Base-by-base conservation (phyloP, 2,888 invertebrate species). In the Mythimna pallens region DNA sequence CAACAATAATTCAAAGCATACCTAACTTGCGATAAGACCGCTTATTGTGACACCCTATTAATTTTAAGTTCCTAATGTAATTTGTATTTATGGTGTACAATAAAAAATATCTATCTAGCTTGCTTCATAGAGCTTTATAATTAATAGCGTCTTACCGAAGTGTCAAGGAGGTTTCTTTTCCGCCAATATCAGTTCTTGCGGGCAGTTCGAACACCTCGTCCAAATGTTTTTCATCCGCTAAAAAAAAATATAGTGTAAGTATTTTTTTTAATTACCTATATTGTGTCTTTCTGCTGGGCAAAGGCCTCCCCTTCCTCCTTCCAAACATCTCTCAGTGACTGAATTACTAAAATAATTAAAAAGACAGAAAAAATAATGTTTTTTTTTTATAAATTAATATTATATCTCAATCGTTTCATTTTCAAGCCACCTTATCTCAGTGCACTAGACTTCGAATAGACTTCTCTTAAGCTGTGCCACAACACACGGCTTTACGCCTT, bases 151-250 rank as follows among this genome's bases (percentile, higher is more conserved):
- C 47, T 76, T 78, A 95, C 95, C 95, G 92, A 8, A 98, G 93
- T 0, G 97, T 93, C 70, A 98, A 91, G 22, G 94, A 92, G 1
- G 90, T 92, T 66, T 97, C 96, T 5, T 89, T 92, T 8, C 98
- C 98, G 3, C 98, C 98, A 82, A 98, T 98, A 86, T 93, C 97
- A 1, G 98, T 98, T 73, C 97, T 97, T 1, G 96, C 95, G 1
- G 98, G 98, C 69, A 98, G 92, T 83, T 97, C 97, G 88, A 98
- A 98, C 12, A 95, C 92, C 87, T 97, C 96, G 82, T 98, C 97
- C 96, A 98, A 96, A 88, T 98, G 97, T 78, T 96, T 92, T 8
- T 94, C 94, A 75, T 94, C 94, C 72, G 89, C 96, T 94, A 43
- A 0, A 68, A 66, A 68, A 66, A 63, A 40, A 36, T 5, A 3